phyloP scores from a whole-genome alignment of 2,797 vertebrate genomes.

The Mormyrus hasselquistii region DNA sequence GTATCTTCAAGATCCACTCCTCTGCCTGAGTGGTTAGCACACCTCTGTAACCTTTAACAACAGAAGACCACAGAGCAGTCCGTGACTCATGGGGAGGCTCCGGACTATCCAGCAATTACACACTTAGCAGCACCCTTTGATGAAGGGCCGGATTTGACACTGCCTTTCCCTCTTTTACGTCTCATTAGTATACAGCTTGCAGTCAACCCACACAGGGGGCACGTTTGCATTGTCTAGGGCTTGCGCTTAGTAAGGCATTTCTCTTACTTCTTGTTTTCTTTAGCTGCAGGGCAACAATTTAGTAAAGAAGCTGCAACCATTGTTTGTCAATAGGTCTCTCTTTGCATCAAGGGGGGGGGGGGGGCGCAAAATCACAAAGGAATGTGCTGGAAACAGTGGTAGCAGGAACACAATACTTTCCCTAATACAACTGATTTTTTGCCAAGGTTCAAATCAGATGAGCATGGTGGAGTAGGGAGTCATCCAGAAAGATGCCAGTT shows the following conservation, averaged over 20 bases:
- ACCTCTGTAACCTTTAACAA: background rate
- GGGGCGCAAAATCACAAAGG: conserved; percentile 68
- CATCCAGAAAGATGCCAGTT: conserved; percentile 17
- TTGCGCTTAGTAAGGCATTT: conserved; percentile 80
- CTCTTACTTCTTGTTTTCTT: conserved; percentile 56
- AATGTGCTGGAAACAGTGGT: conserved; percentile 67
- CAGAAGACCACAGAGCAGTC: background rate
- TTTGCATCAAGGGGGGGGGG: conserved; percentile 34
- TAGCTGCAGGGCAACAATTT: conserved; percentile 75
- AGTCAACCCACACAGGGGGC: conserved; percentile 67
- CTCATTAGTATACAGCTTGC: conserved; percentile 60
- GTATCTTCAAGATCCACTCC: conserved; percentile 28
- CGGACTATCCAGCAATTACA: conserved; percentile 33
- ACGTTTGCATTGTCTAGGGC: conserved; percentile 69
- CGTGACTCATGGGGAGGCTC: conserved; percentile 18
- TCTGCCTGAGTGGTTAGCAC: conserved; percentile 30
- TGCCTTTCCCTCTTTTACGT: conserved; percentile 33
- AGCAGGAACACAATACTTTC: conserved; percentile 54
- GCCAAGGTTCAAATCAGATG: conserved; percentile 29
- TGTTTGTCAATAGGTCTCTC: conserved; percentile 57
- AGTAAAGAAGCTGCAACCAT: conserved; percentile 63
- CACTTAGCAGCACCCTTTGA: conserved; percentile 34
- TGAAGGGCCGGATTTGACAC: conserved; percentile 39
- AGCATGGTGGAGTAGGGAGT: conserved; percentile 30
- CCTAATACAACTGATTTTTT: conserved; percentile 58